phyloP scores from a whole-genome alignment of 2,888 invertebrate species.

The Sepiola atlantica region DNA sequence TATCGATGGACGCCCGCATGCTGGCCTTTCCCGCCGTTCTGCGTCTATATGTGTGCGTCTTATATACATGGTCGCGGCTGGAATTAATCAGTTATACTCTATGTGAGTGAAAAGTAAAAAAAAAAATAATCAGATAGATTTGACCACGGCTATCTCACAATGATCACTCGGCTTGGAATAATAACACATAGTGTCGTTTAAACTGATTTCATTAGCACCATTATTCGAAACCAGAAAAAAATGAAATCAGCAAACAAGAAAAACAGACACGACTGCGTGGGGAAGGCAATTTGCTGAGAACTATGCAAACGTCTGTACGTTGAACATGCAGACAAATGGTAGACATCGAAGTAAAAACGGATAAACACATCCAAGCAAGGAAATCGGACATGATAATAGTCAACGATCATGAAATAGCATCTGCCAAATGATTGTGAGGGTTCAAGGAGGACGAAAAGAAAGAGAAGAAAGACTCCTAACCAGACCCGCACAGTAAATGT shows the following conservation, averaged over 20 bases:
- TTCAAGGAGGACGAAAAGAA: background rate
- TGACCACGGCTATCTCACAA: background rate
- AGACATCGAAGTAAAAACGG: no score
- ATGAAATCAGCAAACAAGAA: no score
- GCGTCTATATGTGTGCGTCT: background rate
- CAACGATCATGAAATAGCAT: no score
- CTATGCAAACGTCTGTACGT: no score
- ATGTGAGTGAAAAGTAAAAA: background rate
- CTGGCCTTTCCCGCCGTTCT: background rate
- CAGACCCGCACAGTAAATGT: background rate
- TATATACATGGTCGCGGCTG: background rate
- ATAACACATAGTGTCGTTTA: background rate
- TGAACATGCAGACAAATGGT: no score
- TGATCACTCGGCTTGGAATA: background rate
- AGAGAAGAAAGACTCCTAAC: background rate
- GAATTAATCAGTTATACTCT: background rate
- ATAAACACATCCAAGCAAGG: no score
- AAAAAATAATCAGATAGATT: background rate
- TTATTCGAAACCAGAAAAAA: background rate
- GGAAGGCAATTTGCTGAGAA: no score
- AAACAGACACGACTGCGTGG: no score
- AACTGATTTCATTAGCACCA: background rate
- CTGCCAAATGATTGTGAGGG: background rate
- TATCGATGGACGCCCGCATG: background rate
- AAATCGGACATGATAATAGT: no score